Percentiles rank a stretch among this genome's conserved stretches.
These are phyloP conservation scores for Promerops cafer DNA, from an alignment of 2,113 vertebrate species.

Conservation along the genomic window DNA sequence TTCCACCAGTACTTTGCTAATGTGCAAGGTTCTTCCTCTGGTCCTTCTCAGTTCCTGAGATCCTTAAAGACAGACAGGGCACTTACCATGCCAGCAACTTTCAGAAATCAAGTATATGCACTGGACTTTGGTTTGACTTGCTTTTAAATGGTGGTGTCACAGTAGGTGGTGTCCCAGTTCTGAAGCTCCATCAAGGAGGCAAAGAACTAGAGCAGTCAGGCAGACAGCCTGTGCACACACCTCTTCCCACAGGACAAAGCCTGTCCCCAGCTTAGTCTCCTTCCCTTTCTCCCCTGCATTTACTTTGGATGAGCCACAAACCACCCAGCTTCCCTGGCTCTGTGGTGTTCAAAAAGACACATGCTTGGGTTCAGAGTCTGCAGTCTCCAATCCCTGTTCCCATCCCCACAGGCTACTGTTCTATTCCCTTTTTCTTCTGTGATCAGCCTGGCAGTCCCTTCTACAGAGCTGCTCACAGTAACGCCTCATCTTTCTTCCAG, in stretches of 20 bases:
- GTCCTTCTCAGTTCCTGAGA: background rate
- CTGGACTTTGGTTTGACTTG: background rate
- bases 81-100: background rate
- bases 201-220: slow-evolving; percentile 28
- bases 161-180: background rate
- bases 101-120: background rate
- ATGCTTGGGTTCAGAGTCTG: fast-evolving
- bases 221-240: background rate
- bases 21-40: background rate
- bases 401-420: background rate
- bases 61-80: background rate
- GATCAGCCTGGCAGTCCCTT: background rate
- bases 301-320: background rate
- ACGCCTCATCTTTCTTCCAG: background rate
- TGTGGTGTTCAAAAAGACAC: background rate
- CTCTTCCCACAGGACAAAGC: background rate
- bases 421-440: background rate
- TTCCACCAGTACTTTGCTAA: background rate
- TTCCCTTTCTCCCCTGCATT: background rate
- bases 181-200: background rate
- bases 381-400: background rate
- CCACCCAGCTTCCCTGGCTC: background rate
- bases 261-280: background rate
- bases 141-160: background rate
- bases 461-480: background rate